A percentile compares a stretch with the other conserved stretches of the same genome.
Conservation (phyloP, 2,888 invertebrate species). For the Oxystoma pomonae region DNA sequence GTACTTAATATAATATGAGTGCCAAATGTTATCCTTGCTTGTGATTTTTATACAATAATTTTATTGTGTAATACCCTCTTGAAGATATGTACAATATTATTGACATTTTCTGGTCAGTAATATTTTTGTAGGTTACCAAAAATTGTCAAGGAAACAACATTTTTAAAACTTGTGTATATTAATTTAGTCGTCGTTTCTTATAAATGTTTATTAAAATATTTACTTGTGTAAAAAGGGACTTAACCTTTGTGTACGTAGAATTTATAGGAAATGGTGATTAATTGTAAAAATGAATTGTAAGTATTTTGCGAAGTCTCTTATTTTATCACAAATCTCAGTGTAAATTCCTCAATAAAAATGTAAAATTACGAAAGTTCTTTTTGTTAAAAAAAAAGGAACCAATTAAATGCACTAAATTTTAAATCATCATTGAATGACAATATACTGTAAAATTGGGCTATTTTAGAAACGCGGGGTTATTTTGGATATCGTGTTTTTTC, state of each 20-base stretch:
- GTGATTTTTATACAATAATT: neutral
- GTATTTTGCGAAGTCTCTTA: neutral
- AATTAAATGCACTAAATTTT: too few species aligned
- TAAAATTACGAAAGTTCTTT: neutral
- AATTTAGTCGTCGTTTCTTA: neutral
- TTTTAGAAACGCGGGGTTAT: too few species aligned
- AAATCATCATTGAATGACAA: too few species aligned
- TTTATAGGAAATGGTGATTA: too few species aligned
- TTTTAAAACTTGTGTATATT: neutral
- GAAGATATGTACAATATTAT: neutral
- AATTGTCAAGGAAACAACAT: neutral
- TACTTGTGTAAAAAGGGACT: too few species aligned
- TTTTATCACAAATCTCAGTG: neutral
- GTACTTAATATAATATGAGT: slow-evolving; percentile 18
- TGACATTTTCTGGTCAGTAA: slow-evolving; percentile 1
- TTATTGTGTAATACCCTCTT: neutral
- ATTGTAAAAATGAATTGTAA: neutral
- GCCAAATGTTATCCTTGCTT: slow-evolving; percentile 14
- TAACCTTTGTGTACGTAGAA: too few species aligned
- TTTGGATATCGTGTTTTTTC: too few species aligned
- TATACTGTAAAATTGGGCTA: too few species aligned
- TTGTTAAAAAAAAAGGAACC: neutral
- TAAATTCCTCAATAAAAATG: neutral
- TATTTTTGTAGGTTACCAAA: neutral
- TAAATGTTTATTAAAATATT: too few species aligned